Conservation (phyloP, 2,113 vertebrate genomes). For the Nicator chloris region DNA sequence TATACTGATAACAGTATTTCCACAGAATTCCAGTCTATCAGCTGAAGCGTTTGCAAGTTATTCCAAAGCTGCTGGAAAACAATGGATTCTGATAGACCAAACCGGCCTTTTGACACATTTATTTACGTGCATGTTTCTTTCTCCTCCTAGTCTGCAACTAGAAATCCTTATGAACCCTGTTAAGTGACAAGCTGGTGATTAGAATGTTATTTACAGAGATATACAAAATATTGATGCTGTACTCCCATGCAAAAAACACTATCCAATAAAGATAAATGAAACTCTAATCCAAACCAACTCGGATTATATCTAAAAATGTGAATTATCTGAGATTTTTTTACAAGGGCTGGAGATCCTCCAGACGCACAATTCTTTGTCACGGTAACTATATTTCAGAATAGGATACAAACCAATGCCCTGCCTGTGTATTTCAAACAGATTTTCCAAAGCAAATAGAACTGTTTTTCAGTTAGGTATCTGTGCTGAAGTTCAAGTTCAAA, state of each 20-base stretch:
- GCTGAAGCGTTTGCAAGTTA: not conserved
- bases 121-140: not conserved
- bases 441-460: constrained; percentile 17
- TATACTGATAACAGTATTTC: not conserved
- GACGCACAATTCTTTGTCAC: not conserved
- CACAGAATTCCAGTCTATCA: not conserved
- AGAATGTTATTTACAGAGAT: not conserved
- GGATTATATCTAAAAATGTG: not conserved
- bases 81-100: not conserved
- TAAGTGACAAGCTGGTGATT: not conserved
- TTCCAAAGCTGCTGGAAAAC: not conserved
- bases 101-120: not conserved
- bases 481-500: not conserved
- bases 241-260: not conserved
- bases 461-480: not conserved
- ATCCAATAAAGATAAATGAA: not conserved
- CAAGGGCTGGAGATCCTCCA: not conserved
- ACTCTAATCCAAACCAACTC: not conserved
- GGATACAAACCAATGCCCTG: not conserved
- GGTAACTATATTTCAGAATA: not conserved
- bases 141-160: not conserved
- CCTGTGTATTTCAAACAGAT: not conserved
- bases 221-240: not conserved
- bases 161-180: not conserved
- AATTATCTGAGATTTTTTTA: not conserved